Conservation (phyloP, 1,140 invertebrate species). For the Drosophila rhopaloa region DNA sequence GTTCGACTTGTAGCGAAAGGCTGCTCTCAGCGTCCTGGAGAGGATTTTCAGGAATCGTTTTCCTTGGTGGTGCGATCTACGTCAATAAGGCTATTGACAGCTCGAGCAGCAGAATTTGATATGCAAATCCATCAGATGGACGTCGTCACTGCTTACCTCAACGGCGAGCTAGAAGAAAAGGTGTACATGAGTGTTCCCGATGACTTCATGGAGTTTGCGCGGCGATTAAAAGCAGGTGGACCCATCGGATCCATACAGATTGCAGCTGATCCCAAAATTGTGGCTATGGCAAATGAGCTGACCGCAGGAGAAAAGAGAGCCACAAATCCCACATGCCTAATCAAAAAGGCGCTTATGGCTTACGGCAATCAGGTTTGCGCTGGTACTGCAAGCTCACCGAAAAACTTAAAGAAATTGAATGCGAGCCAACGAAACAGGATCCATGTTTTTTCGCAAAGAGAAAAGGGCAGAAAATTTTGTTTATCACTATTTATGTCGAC, state of each 20-base stretch:
- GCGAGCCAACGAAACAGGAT: slow-evolving; percentile 32
- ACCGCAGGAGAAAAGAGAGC: neutral
- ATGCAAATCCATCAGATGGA: too few relatives aligned
- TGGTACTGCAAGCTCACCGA: slow-evolving; percentile 76
- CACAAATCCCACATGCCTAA: slow-evolving; percentile 39
- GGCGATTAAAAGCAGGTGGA: too few relatives aligned
- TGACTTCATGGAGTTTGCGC: too few relatives aligned
- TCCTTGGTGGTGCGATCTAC: too few relatives aligned
- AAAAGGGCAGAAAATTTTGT: neutral
- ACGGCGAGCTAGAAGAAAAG: too few relatives aligned
- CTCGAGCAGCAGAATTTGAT: too few relatives aligned
- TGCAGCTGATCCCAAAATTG: neutral
- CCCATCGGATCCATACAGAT: neutral
- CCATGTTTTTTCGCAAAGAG: slow-evolving; percentile 32
- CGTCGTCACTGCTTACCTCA: too few relatives aligned
- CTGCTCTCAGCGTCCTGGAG: too few relatives aligned
- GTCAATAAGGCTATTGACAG: too few relatives aligned
- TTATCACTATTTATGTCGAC: slow-evolving; percentile 59
- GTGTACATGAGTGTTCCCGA: too few relatives aligned
- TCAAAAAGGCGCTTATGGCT: slow-evolving; percentile 62
- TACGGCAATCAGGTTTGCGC: slow-evolving; percentile 83
- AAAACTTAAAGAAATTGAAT: slow-evolving; percentile 29
- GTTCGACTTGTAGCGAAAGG: too few relatives aligned
- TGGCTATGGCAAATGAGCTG: neutral
- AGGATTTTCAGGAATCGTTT: too few relatives aligned